phyloP scores from a whole-genome alignment of 2,888 invertebrate species.

The Oxystoma pomonae region DNA sequence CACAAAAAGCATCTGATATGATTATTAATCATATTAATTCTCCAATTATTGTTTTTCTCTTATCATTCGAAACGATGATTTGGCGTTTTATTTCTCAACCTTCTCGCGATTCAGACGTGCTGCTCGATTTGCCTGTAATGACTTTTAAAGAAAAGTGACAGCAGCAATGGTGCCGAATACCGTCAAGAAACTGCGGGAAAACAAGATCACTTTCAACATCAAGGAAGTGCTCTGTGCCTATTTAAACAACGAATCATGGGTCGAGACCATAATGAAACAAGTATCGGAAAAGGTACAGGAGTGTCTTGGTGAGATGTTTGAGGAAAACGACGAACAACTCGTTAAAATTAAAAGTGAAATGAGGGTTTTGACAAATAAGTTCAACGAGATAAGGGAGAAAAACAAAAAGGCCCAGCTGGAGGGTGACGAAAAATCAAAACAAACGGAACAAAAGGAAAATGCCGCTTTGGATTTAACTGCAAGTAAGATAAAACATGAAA shows the following conservation, averaged over 20 bases:
- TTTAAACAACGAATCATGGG: background rate
- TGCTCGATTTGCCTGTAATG: background rate
- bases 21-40: no score
- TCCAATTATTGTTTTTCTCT: background rate
- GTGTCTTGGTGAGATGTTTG: constrained; percentile 8
- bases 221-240: background rate
- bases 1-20: no score
- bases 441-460: background rate
- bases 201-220: background rate
- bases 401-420: background rate
- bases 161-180: background rate
- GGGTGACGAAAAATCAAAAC: background rate
- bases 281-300: background rate
- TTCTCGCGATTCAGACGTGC: background rate
- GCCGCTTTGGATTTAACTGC: background rate
- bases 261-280: background rate
- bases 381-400: background rate
- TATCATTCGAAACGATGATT: background rate
- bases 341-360: constrained; percentile 4
- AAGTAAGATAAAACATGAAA: background rate
- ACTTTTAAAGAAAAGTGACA: background rate
- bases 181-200: background rate
- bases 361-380: background rate
- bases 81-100: background rate
- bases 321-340: constrained; percentile 21